Conservation (phyloP, 2,888 invertebrate species). For the Pilophorus perplexus region DNA sequence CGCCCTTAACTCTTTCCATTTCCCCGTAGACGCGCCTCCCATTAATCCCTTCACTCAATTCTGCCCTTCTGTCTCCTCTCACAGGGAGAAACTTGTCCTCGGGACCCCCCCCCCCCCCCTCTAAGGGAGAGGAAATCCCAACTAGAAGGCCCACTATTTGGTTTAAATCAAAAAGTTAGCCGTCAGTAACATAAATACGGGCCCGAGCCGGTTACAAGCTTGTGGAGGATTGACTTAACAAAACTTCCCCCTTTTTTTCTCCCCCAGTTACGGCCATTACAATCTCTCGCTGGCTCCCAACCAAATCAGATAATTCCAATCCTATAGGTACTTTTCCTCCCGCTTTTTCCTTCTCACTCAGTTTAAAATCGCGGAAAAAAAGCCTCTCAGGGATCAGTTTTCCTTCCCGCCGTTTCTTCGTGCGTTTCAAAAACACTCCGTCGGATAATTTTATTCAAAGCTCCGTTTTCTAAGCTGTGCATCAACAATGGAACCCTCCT, state of each 20-base stretch:
- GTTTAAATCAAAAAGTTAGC: conserved; percentile 30
- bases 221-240: conserved; percentile 14
- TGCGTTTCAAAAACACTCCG: conserved; percentile 2
- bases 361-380: background rate
- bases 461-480: conserved; percentile 1
- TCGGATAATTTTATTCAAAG: conserved; percentile 13
- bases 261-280: background rate
- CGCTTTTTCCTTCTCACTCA: background rate
- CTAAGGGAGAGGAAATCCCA: background rate
- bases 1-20: conserved; percentile 13
- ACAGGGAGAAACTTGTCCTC: conserved; percentile 5
- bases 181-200: conserved; percentile 14
- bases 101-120: too few relatives aligned
- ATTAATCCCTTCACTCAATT: conserved; percentile 8
- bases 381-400: background rate
- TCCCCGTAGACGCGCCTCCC: background rate
- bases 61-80: background rate
- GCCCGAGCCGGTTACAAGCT: conserved; percentile 14
- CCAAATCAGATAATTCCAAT: conserved; percentile 29
- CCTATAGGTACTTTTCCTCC: background rate
- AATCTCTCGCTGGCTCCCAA: background rate
- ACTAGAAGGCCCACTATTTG: conserved; percentile 20
- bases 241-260: background rate
- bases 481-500: conserved; percentile 12
- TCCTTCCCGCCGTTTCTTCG: background rate